These are phyloP conservation scores for Ooceraea biroi DNA, from an alignment of 1,140 invertebrate species.

Conservation along the genomic window DNA sequence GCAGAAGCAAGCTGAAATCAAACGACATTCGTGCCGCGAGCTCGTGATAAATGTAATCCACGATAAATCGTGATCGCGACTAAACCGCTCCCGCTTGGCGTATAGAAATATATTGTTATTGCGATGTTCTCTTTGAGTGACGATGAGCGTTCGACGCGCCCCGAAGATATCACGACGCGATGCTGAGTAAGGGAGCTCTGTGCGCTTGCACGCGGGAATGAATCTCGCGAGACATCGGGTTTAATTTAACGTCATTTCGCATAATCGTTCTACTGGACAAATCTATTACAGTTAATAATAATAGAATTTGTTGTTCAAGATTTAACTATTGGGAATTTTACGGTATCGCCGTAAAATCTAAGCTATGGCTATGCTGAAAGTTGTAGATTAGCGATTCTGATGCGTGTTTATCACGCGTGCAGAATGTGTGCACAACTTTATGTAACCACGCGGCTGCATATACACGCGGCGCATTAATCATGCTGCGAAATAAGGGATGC, in stretches of 20 bases:
- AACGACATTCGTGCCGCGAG: conserved; percentile 20
- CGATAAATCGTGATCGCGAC: conserved; percentile 52
- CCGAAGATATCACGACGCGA: conserved; percentile 3
- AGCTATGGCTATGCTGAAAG: too few relatives aligned
- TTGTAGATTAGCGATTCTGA: too few relatives aligned
- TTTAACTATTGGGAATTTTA: too few relatives aligned
- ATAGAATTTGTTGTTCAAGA: neutral
- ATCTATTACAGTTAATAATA: too few relatives aligned
- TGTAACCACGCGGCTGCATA: neutral
- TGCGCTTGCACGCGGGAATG: neutral
- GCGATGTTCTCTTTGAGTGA: neutral
- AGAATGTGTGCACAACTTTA: neutral
- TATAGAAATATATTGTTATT: neutral
- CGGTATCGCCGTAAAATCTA: too few relatives aligned
- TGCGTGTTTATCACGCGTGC: neutral
- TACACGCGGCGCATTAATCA: conserved; percentile 60
- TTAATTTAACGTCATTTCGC: neutral
- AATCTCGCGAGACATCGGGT: neutral
- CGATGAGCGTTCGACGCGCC: neutral
- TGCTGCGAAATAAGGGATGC: conserved; percentile 48
- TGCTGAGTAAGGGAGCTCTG: neutral
- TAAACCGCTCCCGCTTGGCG: neutral
- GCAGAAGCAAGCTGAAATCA: conserved; percentile 37
- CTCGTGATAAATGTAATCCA: conserved; percentile 42
- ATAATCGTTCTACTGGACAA: too few relatives aligned